Evolutionary conservation across 2,888 invertebrate species (phyloP).

Genomic region (Serrognathus titanus): DNA sequence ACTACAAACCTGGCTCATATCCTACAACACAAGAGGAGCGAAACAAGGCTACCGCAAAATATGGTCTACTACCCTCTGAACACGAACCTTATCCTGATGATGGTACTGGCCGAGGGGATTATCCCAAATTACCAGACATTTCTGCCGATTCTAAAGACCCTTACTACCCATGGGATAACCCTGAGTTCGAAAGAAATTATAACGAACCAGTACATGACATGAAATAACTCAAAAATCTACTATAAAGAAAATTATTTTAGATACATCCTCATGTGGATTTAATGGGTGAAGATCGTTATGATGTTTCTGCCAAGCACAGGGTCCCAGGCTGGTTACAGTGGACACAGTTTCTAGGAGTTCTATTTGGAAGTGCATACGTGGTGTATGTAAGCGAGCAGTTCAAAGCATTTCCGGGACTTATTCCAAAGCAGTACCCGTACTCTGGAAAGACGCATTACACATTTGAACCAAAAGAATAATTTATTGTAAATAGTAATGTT

Average conservation of each 20-base stretch:
- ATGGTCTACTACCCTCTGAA: constrained; percentile 76
- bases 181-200: constrained; percentile 76
- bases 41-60: constrained; percentile 80
- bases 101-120: constrained; percentile 76
- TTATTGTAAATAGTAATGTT: background rate
- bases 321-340: constrained; percentile 52
- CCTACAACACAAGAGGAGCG: constrained; percentile 76
- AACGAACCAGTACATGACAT: constrained; percentile 68
- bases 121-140: constrained; percentile 74
- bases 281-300: constrained; percentile 69
- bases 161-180: constrained; percentile 80
- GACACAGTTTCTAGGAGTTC: constrained; percentile 55
- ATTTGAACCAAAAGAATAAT: constrained; percentile 50
- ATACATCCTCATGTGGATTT: constrained; percentile 64
- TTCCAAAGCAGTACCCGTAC: constrained; percentile 63
- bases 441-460: constrained; percentile 61
- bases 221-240: background rate
- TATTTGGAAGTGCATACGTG: constrained; percentile 50
- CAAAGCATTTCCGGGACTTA: constrained; percentile 61
- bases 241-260: constrained; percentile 48
- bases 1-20: constrained; percentile 77
- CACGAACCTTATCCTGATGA: constrained; percentile 79
- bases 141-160: constrained; percentile 73
- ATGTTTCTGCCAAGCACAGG: constrained; percentile 55
- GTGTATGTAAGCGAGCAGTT: constrained; percentile 56